Percentiles rank a stretch among this genome's conserved stretches.
Conservation (phyloP, 2,888 invertebrate genomes). For the Fabriciana adippe region DNA sequence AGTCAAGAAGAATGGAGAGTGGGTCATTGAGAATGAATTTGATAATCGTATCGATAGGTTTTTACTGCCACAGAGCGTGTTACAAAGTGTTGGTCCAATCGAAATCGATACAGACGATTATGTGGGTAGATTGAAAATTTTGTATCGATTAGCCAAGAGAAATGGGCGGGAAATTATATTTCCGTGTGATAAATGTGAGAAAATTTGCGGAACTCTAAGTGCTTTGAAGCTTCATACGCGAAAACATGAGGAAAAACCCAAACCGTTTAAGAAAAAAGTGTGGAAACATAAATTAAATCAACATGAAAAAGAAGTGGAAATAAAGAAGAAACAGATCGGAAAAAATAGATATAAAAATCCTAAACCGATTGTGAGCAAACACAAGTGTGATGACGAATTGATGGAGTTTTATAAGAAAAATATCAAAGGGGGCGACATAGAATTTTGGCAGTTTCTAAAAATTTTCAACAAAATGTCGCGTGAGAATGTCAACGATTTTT, state of each 20-base stretch:
- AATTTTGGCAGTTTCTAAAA: conserved; percentile 73
- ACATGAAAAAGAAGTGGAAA: background rate
- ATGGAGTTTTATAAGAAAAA: conserved; percentile 65
- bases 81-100: conserved; percentile 1
- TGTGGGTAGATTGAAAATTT: conserved; percentile 52
- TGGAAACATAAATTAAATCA: conserved; percentile 55
- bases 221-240: conserved; percentile 63
- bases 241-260: conserved; percentile 59
- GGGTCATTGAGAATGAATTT: conserved; percentile 61
- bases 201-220: conserved; percentile 60
- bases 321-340: background rate
- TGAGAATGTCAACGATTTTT: conserved; percentile 61
- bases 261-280: conserved; percentile 59
- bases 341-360: conserved; percentile 54
- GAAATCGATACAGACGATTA: conserved; percentile 46
- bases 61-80: conserved; percentile 34
- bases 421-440: conserved; percentile 64
- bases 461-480: conserved; percentile 66
- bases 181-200: conserved; percentile 64
- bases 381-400: conserved; percentile 63
- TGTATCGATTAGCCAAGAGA: conserved; percentile 54
- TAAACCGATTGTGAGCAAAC: conserved; percentile 60
- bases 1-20: conserved; percentile 58
- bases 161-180: conserved; percentile 57
- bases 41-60: conserved; percentile 33